A percentile compares a stretch with the other conserved stretches of the same genome.
Conservation (phyloP, 2,113 vertebrate genomes). For the Cottus gobio region DNA sequence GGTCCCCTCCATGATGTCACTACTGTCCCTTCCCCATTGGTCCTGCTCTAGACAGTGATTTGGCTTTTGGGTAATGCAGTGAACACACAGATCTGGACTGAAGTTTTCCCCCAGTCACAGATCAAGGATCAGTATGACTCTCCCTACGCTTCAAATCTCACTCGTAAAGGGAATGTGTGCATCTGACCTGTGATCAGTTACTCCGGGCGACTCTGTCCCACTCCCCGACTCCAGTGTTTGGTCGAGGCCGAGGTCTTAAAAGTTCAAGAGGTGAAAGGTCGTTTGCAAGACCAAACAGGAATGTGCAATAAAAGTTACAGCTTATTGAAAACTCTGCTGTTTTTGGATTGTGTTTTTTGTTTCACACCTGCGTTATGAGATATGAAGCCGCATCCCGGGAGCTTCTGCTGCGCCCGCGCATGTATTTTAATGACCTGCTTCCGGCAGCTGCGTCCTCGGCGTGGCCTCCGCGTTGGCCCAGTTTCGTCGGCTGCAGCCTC, state of each 20-base stretch:
- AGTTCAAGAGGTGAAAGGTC: slow-evolving; percentile 75
- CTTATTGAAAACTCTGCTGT: slow-evolving; percentile 81
- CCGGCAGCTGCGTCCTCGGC: slow-evolving; percentile 45
- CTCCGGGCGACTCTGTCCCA: slow-evolving; percentile 58
- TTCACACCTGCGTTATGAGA: slow-evolving; percentile 19
- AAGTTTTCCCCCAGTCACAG: slow-evolving; percentile 47
- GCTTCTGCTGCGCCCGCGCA: not conserved
- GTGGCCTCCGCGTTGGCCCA: slow-evolving; percentile 49
- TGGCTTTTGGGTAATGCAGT: slow-evolving; percentile 56
- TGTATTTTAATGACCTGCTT: slow-evolving; percentile 52
- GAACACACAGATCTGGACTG: slow-evolving; percentile 57
- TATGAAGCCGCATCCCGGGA: slow-evolving; percentile 21
- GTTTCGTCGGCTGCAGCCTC: slow-evolving; percentile 32
- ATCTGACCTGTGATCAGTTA: slow-evolving; percentile 69
- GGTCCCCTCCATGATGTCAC: slow-evolving; percentile 66
- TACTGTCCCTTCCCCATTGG: slow-evolving; percentile 60
- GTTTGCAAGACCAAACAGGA: slow-evolving; percentile 86
- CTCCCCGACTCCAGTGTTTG: slow-evolving; percentile 73
- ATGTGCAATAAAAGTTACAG: slow-evolving; percentile 89
- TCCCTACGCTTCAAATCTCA: slow-evolving; percentile 69
- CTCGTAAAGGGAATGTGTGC: slow-evolving; percentile 46
- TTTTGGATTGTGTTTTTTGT: slow-evolving; percentile 65
- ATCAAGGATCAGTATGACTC: slow-evolving; percentile 54
- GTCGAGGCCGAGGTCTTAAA: slow-evolving; percentile 68
- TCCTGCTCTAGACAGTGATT: slow-evolving; percentile 55